Evolutionary conservation across 2,888 invertebrate species (phyloP).

Genomic region (Stenotaenia linearis): DNA sequence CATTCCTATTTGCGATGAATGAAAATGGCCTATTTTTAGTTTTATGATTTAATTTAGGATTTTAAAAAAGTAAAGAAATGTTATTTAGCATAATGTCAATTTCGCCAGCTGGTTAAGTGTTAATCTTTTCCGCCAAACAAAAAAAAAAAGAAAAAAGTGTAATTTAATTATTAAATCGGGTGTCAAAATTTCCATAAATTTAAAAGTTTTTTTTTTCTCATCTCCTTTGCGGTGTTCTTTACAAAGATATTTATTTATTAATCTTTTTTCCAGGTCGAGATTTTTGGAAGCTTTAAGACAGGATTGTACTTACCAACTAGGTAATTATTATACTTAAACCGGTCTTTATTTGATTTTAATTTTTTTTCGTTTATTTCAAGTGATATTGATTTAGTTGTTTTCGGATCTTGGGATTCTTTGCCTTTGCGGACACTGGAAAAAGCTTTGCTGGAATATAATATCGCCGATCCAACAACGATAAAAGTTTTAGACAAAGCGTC

Average conservation of each 20-base stretch:
- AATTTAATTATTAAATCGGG: not conserved
- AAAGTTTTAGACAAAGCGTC: slow-evolving; percentile 97
- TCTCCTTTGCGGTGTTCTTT: too few relatives aligned
- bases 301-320: slow-evolving; percentile 96
- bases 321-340: slow-evolving; percentile 45
- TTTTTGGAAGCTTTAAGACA: slow-evolving; percentile 96
- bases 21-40: slow-evolving; percentile 6
- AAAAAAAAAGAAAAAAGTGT: not conserved
- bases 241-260: not conserved
- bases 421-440: slow-evolving; percentile 87
- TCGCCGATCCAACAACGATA: slow-evolving; percentile 81
- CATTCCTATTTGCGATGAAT: not conserved
- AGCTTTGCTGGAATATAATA: slow-evolving; percentile 79
- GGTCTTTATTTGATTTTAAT: not conserved
- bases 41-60: not conserved
- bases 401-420: slow-evolving; percentile 78
- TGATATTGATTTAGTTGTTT: slow-evolving; percentile 69
- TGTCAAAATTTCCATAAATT: too few relatives aligned
- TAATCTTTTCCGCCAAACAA: not conserved
- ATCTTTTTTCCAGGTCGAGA: slow-evolving; percentile 64
- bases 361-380: slow-evolving; percentile 47
- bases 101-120: not conserved
- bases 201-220: too few relatives aligned
- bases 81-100: not conserved
- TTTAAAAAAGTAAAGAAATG: not conserved